Evolutionary conservation across 2,888 invertebrate species (phyloP), one percentile per base, ranked within the genome.

Genomic region (Caenorhabditis afra): DNA sequence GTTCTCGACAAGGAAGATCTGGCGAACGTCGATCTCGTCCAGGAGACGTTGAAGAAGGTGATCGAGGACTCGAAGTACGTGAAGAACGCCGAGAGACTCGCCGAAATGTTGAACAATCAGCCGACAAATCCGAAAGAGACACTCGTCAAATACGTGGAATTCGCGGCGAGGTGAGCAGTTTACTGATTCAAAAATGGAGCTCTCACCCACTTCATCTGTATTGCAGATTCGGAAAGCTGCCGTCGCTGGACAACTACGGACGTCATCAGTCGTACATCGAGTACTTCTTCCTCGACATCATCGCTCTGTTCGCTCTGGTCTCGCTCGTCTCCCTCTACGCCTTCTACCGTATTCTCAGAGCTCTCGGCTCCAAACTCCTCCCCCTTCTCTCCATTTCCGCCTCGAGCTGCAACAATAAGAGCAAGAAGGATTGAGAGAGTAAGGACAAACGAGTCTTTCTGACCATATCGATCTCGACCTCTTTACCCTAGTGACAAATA

Each of bases 61-160:
- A 8, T 41, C 7, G 41, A 11, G 11, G 41, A 41, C 3, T 3
- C 11, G 11, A 14, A 11, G 14, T 80, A 67, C 67, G 39, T 20
- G 14, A n/a, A 64, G 23, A 83, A 71, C 39, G 79, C 83, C 0
- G 37, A 71, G 18, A 39, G 50, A 12, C 71, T 85, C 20, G 58
- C 84, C 1, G 58, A 67, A 12, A 80, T 82, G 59, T 50, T 85
- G 22, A 57, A 66, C 11, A 71, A 79, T 22, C 59, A 62, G 29
- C 85, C 86, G n/a, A 70, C 75, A 4, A 55, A 71, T 53, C 62
- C 84, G 0, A 64, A 61, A 37, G 84, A 85, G 23, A 53, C 66
- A 23, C 49, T 85, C 14, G 58, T 84, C 16, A 79, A 81, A 47
- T 62, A 86, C 59, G 71, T 80, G 14, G 81, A 83, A 49, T 85